A percentile compares a stretch with the other conserved stretches of the same genome.
These are phyloP conservation scores for Rousettus leschenaultii DNA, from an alignment of 2,113 vertebrate species.

Conservation along the genomic window DNA sequence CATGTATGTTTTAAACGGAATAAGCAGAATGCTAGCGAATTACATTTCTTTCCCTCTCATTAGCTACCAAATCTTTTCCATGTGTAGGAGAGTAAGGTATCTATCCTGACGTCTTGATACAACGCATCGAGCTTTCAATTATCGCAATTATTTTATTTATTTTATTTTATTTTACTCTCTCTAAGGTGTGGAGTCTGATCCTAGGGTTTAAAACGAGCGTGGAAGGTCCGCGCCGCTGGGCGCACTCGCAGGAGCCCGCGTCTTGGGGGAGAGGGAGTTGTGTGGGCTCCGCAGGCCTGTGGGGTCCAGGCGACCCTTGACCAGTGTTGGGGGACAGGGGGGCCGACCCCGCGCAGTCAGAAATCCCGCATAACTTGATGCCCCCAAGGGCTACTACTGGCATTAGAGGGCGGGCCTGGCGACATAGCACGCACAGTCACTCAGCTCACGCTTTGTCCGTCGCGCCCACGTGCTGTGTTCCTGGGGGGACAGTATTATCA, in stretches of 20 bases:
- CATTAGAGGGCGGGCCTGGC: too few relatives aligned
- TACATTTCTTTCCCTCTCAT: not conserved
- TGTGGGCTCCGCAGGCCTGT: not conserved
- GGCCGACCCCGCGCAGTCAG: fast-evolving
- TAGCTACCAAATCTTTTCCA: not conserved
- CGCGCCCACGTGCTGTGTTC: not conserved
- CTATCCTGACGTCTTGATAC: not conserved
- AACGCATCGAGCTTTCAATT: not conserved
- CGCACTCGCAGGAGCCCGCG: not conserved
- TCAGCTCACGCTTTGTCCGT: not conserved
- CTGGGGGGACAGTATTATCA: not conserved
- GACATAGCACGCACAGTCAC: fast-evolving
- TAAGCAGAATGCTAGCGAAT: not conserved
- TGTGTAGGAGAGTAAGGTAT: not conserved
- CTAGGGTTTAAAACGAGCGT: not conserved
- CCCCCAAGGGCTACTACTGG: too few relatives aligned
- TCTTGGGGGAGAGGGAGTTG: not conserved
- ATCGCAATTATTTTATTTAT: not conserved
- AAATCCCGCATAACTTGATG: not conserved
- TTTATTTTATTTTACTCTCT: not conserved
- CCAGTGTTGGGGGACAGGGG: fast-evolving
- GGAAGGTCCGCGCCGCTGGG: not conserved
- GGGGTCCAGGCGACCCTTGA: fast-evolving
- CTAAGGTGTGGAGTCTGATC: not conserved
- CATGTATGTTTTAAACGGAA: not conserved